Evolutionary conservation across 2,888 invertebrate species (phyloP), one percentile per base, ranked within the genome.

Genomic region (Tineola bisselliella): DNA sequence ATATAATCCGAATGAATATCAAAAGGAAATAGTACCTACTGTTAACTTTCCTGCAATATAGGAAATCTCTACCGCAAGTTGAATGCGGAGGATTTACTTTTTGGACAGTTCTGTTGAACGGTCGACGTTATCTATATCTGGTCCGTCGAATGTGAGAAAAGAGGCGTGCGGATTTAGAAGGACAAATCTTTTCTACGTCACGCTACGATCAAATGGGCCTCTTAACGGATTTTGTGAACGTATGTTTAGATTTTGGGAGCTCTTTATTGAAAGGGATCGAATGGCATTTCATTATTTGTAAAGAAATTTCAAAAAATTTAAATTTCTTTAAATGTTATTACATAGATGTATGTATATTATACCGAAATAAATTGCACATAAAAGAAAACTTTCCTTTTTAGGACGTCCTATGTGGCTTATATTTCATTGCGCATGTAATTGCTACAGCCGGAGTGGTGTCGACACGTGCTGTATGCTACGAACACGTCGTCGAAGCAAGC

Each of bases 171-270:
- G 84, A 77, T 84, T 84, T 81, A 77, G 75, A 71, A 72, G 76
- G 81, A 87, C 82, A 83, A 84, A 87, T 84, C 83, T 77, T 76
- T 81, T 75, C 77, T 84, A 79, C 77, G 84, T 87, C 87, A 82
- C 83, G 82, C 83, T 76, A 72, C 70, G 71, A 64, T 67, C 67
- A 75, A 76, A 84, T 82, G 77, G 79, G 77, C 76, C 76, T 80
- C 76, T 84, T 79, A 79, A 78, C 77, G 77, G 79, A 79, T 84
- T 84, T 78, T 67, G 71, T 75, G 73, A 77, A 73, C 76, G 75
- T 79, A 75, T 83, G 81, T 81, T 82, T 81, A 78, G 73, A 74
- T 78, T 77, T 74, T 67, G 65, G 44, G 62, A 70, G 71, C 68
- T 76, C 74, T 80, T 81, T 77, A 82, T 81, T 79, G 77, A 82